Conservation (phyloP, 1,140 invertebrate species). For the Dufourea novaeangliae region DNA sequence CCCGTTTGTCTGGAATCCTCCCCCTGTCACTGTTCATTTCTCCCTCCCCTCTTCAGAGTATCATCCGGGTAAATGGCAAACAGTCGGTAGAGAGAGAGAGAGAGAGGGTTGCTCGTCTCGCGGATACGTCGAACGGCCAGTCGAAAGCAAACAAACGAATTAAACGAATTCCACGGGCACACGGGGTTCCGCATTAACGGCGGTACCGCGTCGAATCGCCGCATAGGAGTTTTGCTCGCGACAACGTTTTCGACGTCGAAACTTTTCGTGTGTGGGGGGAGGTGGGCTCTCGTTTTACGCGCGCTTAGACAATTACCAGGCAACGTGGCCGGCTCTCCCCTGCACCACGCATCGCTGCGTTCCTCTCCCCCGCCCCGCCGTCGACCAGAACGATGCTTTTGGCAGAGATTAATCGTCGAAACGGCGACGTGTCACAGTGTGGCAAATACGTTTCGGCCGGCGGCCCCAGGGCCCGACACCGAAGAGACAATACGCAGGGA, state of each 20-base stretch:
- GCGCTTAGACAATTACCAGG: constrained; percentile 37
- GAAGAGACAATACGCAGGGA: constrained; percentile 54
- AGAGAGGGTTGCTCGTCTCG: background rate
- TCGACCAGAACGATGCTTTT: constrained; percentile 38
- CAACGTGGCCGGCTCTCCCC: background rate
- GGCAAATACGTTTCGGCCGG: constrained; percentile 50
- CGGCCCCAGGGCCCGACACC: background rate
- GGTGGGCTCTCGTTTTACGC: constrained; percentile 31
- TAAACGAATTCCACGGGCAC: background rate
- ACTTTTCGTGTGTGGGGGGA: background rate
- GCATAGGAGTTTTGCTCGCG: too few relatives aligned
- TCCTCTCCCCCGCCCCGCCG: too few relatives aligned
- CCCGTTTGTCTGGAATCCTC: background rate
- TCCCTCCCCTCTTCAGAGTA: background rate
- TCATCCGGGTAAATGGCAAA: background rate
- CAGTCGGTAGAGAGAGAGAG: background rate
- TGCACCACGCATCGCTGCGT: constrained; percentile 19
- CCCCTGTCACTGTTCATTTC: background rate
- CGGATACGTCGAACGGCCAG: background rate
- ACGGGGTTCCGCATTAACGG: background rate
- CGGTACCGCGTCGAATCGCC: background rate
- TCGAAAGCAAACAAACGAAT: background rate
- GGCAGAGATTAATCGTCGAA: constrained; percentile 42
- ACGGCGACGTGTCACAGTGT: constrained; percentile 55
- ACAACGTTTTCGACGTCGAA: constrained; percentile 17